Percentiles rank a stretch among this genome's conserved stretches.
phyloP scores from a whole-genome alignment of 2,888 invertebrate genomes.

The Polydrusus tereticollis region DNA sequence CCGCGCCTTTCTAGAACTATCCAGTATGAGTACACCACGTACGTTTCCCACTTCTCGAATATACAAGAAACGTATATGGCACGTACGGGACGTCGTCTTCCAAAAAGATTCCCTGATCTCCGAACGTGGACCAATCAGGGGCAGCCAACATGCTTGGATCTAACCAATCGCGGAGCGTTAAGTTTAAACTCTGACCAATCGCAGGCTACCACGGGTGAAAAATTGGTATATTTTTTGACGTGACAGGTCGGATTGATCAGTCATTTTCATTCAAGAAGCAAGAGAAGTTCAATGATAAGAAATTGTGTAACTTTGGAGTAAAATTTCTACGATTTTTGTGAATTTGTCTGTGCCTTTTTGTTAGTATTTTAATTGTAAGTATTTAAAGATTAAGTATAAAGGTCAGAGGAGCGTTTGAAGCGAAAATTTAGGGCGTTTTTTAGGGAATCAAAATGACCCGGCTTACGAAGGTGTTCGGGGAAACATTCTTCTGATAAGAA shows the following conservation, averaged over 20 bases:
- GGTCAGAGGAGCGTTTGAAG: too few species aligned
- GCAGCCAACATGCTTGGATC: slow-evolving; percentile 71
- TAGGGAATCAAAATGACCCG: neutral
- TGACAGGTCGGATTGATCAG: slow-evolving; percentile 37
- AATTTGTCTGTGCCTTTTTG: slow-evolving; percentile 25
- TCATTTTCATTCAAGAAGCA: slow-evolving; percentile 32
- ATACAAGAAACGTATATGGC: slow-evolving; percentile 8
- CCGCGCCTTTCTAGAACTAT: slow-evolving; percentile 17
- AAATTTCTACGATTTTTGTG: neutral
- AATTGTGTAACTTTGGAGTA: slow-evolving; percentile 18
- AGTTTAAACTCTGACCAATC: slow-evolving; percentile 70
- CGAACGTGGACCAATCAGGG: slow-evolving; percentile 78
- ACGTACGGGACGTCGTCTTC: slow-evolving; percentile 17
- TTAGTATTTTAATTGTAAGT: slow-evolving; percentile 22
- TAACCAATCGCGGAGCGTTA: slow-evolving; percentile 67
- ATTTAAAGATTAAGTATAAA: neutral
- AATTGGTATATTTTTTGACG: slow-evolving; percentile 57
- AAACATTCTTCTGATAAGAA: neutral
- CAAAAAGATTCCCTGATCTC: slow-evolving; percentile 18
- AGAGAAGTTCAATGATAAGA: slow-evolving; percentile 29
- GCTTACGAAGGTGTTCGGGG: neutral
- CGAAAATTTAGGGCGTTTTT: neutral
- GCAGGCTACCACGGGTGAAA: slow-evolving; percentile 69
- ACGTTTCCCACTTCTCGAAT: slow-evolving; percentile 34
- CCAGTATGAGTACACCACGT: slow-evolving; percentile 23